A percentile compares a stretch with the other conserved stretches of the same genome.
Conservation (phyloP, 2,888 invertebrate genomes). For the Limenitis camilla region DNA sequence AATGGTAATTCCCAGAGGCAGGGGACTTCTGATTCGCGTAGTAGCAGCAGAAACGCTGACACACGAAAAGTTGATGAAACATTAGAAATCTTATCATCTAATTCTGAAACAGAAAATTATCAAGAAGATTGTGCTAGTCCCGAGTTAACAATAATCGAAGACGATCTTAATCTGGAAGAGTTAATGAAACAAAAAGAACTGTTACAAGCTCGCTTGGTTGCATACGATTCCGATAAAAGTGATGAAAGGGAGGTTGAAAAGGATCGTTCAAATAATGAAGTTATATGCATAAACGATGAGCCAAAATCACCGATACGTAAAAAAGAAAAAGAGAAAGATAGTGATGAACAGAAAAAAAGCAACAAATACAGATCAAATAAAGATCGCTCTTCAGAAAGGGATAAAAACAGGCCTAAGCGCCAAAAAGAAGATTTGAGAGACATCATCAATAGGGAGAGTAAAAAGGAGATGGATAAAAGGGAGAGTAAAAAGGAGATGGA, state of each 20-base stretch:
- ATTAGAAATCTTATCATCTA: constrained; percentile 80
- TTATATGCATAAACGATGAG: constrained; percentile 39
- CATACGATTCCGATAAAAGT: constrained; percentile 81
- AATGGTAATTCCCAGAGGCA: constrained; percentile 43
- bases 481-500: constrained; percentile 42
- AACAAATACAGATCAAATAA: constrained; percentile 55
- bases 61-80: constrained; percentile 39
- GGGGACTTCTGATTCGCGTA: constrained; percentile 29
- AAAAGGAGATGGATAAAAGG: no score
- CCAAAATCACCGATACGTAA: constrained; percentile 63
- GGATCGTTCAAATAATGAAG: constrained; percentile 59
- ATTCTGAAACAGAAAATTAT: constrained; percentile 77
- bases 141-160: constrained; percentile 84
- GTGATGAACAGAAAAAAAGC: constrained; percentile 50
- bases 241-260: constrained; percentile 52
- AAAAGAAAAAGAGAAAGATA: constrained; percentile 49
- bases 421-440: constrained; percentile 61
- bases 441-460: constrained; percentile 52
- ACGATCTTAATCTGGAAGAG: constrained; percentile 90
- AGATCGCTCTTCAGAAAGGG: constrained; percentile 39
- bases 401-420: constrained; percentile 43
- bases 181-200: constrained; percentile 91
- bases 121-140: constrained; percentile 80
- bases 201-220: constrained; percentile 84
- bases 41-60: constrained; percentile 28